Evolutionary conservation across 2,888 invertebrate genomes (phyloP).

Genomic region (Craniophora ligustri): DNA sequence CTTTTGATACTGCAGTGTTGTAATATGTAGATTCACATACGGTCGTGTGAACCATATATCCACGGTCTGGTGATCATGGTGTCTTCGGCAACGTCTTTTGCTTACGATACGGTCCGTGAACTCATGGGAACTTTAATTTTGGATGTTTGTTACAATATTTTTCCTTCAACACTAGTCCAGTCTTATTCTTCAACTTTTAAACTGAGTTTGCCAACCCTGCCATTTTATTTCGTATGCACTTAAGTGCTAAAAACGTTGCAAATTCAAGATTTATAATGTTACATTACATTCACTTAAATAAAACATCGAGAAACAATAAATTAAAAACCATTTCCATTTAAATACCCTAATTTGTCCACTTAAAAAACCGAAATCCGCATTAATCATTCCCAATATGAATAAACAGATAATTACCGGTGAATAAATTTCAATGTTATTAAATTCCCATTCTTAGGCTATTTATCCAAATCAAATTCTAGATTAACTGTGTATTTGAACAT

Average conservation of each 20-base stretch:
- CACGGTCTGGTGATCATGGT: conserved; percentile 70
- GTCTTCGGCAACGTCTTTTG: conserved; percentile 80
- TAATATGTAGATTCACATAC: conserved; percentile 73
- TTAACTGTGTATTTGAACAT: conserved; percentile 39
- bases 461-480: conserved; percentile 43
- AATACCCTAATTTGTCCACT: conserved; percentile 33
- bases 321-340: conserved; percentile 12
- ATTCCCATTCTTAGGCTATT: conserved; percentile 12
- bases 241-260: background rate
- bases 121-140: conserved; percentile 61
- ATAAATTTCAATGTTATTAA: conserved; percentile 14
- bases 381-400: conserved; percentile 26
- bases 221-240: background rate
- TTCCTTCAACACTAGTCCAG: conserved; percentile 7
- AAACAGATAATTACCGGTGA: conserved; percentile 21
- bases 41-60: conserved; percentile 71
- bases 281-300: no score
- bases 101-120: conserved; percentile 68
- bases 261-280: background rate
- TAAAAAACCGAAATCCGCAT: conserved; percentile 13
- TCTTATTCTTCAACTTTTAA: background rate
- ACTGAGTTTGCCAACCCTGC: conserved; percentile 9
- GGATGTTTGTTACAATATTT: conserved; percentile 39
- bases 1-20: conserved; percentile 11
- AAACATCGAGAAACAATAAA: background rate